Evolutionary conservation across 2,797 vertebrate genomes (phyloP).

Genomic region (Anguilla anguilla): DNA sequence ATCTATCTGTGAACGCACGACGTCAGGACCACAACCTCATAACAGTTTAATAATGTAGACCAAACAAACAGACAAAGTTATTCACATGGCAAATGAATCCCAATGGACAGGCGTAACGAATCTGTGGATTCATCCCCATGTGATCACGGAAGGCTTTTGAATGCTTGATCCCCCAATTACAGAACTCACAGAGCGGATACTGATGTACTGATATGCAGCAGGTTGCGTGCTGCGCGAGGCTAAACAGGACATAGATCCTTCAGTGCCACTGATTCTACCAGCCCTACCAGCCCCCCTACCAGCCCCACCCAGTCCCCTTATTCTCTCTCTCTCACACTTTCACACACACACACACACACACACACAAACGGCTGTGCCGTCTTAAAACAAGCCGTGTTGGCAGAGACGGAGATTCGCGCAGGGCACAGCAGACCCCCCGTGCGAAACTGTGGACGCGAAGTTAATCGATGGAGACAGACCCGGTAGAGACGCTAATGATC

Average conservation of each 20-base stretch:
- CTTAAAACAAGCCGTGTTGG: background rate
- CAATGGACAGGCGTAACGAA: background rate
- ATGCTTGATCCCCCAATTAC: background rate
- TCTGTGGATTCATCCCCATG: background rate
- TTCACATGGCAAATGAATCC: background rate
- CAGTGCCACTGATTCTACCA: background rate
- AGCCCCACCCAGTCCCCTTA: too few species aligned
- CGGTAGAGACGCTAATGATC: constrained; percentile 46
- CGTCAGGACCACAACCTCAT: background rate
- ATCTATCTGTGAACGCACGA: too few species aligned
- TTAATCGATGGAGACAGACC: constrained; percentile 47
- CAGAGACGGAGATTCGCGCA: constrained; percentile 30
- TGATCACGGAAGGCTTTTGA: background rate
- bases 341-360: constrained; percentile 36
- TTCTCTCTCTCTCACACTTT: background rate
- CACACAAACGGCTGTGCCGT: background rate
- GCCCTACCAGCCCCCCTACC: background rate
- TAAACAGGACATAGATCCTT: background rate
- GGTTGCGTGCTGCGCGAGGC: background rate
- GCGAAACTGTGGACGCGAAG: constrained; percentile 49
- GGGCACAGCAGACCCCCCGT: constrained; percentile 35
- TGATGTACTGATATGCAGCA: background rate
- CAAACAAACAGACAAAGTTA: background rate
- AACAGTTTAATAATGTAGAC: background rate
- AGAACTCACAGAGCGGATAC: background rate